These are phyloP conservation scores for Clusia tigrina DNA, from an alignment of 2,888 invertebrate species.

Conservation along the genomic window DNA sequence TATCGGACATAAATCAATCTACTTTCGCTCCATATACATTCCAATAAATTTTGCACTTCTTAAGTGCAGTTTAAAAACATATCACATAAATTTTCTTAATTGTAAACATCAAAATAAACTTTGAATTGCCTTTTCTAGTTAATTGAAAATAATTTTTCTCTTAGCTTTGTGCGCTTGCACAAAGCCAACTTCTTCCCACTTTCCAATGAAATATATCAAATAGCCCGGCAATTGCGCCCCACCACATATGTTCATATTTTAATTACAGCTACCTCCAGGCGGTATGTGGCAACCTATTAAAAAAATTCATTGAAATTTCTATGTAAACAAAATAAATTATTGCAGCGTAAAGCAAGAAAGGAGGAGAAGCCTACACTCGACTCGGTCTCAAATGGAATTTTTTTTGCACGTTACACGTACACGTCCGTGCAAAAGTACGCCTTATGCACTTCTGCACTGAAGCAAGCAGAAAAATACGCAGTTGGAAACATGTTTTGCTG, in stretches of 20 bases:
- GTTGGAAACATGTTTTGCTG: conserved; percentile 20
- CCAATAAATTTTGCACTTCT: too few species aligned
- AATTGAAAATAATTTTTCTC: background rate
- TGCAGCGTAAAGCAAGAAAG: background rate
- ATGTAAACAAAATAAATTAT: conserved; percentile 27
- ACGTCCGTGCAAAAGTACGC: too few species aligned
- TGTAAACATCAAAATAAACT: too few species aligned
- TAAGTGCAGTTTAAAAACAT: too few species aligned
- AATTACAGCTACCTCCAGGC: conserved; percentile 4
- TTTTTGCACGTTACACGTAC: conserved; percentile 2
- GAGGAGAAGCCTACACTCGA: background rate
- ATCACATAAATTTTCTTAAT: too few species aligned
- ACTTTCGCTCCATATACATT: too few species aligned
- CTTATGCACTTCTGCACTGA: background rate
- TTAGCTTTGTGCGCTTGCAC: background rate
- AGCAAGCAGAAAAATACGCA: background rate
- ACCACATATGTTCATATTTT: conserved; percentile 1
- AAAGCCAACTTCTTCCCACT: background rate
- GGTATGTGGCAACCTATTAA: conserved; percentile 5
- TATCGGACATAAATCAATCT: too few species aligned
- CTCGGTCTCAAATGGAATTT: background rate
- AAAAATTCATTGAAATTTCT: conserved; percentile 25
- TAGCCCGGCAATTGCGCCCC: background rate
- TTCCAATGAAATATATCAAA: too few species aligned
- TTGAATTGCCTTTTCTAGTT: background rate